Evolutionary conservation across 2,797 vertebrate genomes (phyloP).

Genomic region (Epinephelus coioides): DNA sequence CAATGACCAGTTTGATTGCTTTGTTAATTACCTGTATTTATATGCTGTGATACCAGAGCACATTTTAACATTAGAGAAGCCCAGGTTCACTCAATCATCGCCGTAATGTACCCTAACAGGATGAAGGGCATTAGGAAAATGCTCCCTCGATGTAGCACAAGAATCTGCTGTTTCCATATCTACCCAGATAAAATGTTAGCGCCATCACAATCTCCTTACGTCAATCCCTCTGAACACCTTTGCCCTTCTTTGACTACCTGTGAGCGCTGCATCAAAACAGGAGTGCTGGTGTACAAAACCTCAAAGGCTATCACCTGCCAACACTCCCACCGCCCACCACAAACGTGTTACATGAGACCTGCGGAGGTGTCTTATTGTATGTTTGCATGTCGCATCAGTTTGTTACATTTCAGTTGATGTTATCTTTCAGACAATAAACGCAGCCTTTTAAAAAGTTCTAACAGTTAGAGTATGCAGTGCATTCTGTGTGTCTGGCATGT

Average conservation of each 20-base stretch:
- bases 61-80: not conserved
- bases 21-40: not conserved
- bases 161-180: not conserved
- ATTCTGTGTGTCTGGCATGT: not conserved
- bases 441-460: not conserved
- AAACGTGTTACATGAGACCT: constrained; percentile 3
- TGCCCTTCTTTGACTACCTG: constrained; percentile 2
- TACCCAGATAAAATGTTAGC: not conserved
- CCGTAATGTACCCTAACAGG: not conserved
- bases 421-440: not conserved
- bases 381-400: constrained; percentile 16
- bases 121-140: not conserved
- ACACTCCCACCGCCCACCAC: not conserved
- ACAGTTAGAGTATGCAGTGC: not conserved
- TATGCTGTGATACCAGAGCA: not conserved
- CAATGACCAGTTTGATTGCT: not conserved
- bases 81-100: constrained; percentile 4
- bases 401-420: not conserved
- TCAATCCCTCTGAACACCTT: not conserved
- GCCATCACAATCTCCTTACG: not conserved
- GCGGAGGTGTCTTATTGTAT: not conserved
- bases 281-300: not conserved
- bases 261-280: constrained; percentile 9
- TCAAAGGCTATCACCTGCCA: not conserved
- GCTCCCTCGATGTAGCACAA: not conserved